phyloP scores from a whole-genome alignment of 2,797 vertebrate genomes.

The Paguma larvata region DNA sequence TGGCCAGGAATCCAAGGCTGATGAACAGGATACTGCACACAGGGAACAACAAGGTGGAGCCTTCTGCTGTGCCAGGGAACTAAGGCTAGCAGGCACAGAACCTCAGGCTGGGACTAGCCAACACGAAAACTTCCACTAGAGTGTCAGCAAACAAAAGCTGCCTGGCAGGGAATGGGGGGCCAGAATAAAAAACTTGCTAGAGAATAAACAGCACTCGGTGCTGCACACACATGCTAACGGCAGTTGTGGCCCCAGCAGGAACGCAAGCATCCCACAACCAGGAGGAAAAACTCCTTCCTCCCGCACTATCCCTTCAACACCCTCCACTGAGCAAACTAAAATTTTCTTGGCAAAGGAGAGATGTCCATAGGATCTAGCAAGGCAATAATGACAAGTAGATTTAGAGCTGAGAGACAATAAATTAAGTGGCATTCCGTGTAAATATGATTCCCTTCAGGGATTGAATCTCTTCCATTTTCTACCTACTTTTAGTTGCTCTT shows the following conservation, averaged over 20 bases:
- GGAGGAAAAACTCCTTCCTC: not conserved
- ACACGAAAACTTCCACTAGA: not conserved
- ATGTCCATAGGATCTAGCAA: not conserved
- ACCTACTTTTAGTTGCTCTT: not conserved
- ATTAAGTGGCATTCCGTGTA: not conserved
- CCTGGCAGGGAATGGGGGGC: not conserved
- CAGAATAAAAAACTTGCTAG: not conserved
- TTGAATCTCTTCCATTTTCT: not conserved
- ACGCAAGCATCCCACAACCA: not conserved
- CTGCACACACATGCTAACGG: not conserved
- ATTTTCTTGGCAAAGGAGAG: not conserved
- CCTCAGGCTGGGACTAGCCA: no score
- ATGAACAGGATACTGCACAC: not conserved
- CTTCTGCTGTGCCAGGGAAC: not conserved
- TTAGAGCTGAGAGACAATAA: not conserved
- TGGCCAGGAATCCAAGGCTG: not conserved
- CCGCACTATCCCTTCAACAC: accelerated
- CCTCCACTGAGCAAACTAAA: not conserved
- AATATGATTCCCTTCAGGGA: not conserved
- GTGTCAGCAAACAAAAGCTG: not conserved
- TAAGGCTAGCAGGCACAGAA: not conserved
- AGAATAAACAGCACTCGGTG: not conserved
- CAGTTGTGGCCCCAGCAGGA: not conserved
- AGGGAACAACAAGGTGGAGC: not conserved
- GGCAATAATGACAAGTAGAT: not conserved